Evolutionary conservation across 1,140 invertebrate species (phyloP), one percentile per base, ranked within the genome.

Genomic region (Mactra quadrangularis): DNA sequence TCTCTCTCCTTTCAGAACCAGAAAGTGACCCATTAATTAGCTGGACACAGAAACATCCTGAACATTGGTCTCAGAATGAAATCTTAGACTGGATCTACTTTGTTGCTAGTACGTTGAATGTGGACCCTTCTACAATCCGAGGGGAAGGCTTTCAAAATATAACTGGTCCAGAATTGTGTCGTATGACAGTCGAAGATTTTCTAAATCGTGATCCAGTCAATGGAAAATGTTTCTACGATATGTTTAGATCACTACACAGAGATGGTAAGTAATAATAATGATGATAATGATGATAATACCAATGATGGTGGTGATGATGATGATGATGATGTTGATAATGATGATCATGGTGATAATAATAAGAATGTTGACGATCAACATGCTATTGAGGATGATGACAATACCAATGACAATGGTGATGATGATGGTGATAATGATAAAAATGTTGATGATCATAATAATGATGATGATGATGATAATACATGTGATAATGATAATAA

Each of bases 111-210:
- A 53, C 64, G 31, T 75, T 83, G 7, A 50, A 82, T 11, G 64
- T 90, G 2, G 87, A 89, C 79, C 85, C 87, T 50, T 57, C 85
- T n/a, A 85, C 87, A 50, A 85, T 92, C 45, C 57, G 87, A 27
- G 91, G 86, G 17, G 91, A 92, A 77, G 84, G 85, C 19, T 92
- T 91, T 85, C 90, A 91, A 70, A 83, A 82, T 41, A 50, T 89
- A 6, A 87, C 86, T 7, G 91, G 91, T 13, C 64, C 66, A n/a
- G 78, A 90, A 66, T 84, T 92, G 0, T 91, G 90, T 70, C 72
- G 82, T 62, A 89, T 92, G 89, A 70, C 85, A 1, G 45, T 79
- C 13, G 85, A 87, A 15, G 88, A 92, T 27, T 90, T 92, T 64
- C 71, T 76, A 13, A 52, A 78, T 7, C 76, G 83, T 4, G 90